Percentiles rank a stretch among this genome's conserved stretches.
Evolutionary conservation across 2,888 invertebrate genomes (phyloP).

Genomic region (Petrolisthes cinctipes): DNA sequence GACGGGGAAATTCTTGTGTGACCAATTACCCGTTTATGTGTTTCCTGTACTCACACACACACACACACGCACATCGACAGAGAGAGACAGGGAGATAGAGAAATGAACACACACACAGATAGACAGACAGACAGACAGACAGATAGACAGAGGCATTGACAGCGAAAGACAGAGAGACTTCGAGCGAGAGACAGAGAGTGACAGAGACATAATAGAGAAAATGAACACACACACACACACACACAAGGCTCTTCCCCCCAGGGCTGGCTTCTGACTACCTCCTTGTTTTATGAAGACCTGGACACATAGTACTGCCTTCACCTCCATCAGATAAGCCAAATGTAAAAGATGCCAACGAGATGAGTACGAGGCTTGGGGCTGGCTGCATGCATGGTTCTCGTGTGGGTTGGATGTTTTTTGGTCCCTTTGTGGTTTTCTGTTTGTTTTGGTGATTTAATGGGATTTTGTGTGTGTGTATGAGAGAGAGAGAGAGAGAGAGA

Average conservation of each 20-base stretch:
- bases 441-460: not conserved
- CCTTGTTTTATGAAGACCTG: not conserved
- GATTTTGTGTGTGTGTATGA: not conserved
- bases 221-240: no score
- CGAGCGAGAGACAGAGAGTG: no score
- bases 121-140: no score
- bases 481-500: not conserved
- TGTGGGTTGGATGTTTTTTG: no score
- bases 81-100: no score
- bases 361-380: no score
- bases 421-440: not conserved
- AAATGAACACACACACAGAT: not conserved
- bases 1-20: constrained; percentile 3
- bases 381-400: no score
- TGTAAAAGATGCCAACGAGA: no score
- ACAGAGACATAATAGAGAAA: no score
- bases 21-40: constrained; percentile 17
- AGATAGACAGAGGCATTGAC: no score
- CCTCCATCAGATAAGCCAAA: not conserved
- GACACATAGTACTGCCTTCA: not conserved
- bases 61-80: not conserved
- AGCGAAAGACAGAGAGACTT: no score
- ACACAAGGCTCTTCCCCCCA: not conserved
- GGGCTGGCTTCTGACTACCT: not conserved
- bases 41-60: not conserved